phyloP scores from a whole-genome alignment of 2,797 vertebrate species.

The Merluccius polli region DNA sequence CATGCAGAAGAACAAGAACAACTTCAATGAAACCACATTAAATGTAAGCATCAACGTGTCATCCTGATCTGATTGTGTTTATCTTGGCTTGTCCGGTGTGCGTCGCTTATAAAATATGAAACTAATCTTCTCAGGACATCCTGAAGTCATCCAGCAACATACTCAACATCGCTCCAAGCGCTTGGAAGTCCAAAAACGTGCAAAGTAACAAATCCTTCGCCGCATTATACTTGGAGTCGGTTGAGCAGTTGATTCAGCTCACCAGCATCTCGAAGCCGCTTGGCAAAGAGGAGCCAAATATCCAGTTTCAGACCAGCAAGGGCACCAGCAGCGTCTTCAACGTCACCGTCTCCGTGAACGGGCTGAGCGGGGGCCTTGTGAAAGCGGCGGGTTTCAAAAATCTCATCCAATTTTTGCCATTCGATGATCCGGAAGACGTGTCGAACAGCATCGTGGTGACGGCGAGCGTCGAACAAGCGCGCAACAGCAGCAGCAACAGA shows the following conservation, averaged over 20 bases:
- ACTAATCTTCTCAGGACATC: slow-evolving; percentile 50
- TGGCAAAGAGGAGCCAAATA: not conserved
- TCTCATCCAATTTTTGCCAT: slow-evolving; percentile 35
- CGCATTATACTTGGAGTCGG: slow-evolving; percentile 33
- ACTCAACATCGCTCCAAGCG: slow-evolving; percentile 9
- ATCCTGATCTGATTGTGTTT: not conserved
- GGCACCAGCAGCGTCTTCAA: accelerated
- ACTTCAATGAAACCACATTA: accelerated
- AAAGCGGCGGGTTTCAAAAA: slow-evolving; percentile 48
- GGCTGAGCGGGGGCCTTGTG: not conserved
- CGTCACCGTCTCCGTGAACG: accelerated
- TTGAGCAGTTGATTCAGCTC: slow-evolving; percentile 37
- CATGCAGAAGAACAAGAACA: accelerated
- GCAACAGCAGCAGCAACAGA: not conserved
- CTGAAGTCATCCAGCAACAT: slow-evolving; percentile 64
- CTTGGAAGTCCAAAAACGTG: slow-evolving; percentile 9
- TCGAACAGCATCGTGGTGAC: slow-evolving; percentile 58
- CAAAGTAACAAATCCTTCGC: slow-evolving; percentile 23
- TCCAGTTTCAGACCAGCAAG: slow-evolving; percentile 17
- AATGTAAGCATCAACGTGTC: slow-evolving; percentile 47
- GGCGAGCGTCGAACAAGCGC: slow-evolving; percentile 9
- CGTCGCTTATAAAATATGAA: not conserved
- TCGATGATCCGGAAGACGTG: accelerated
- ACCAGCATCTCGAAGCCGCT: accelerated
- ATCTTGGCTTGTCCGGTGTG: not conserved